A percentile compares a stretch with the other conserved stretches of the same genome.
Evolutionary conservation across 2,113 vertebrate genomes (phyloP).

Genomic region (Saguinus imperator): DNA sequence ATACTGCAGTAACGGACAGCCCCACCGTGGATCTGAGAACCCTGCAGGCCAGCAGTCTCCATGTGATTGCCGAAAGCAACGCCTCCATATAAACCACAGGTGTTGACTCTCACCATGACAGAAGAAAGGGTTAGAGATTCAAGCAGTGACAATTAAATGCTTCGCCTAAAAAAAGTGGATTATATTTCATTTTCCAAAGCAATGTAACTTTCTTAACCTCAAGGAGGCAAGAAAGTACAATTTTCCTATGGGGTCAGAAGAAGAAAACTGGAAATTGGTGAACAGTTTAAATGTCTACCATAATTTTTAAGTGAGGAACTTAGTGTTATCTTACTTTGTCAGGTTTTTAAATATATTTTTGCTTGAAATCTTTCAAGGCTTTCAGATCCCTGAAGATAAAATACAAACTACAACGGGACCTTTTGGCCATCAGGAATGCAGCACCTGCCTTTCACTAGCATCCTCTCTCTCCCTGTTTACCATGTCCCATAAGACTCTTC

Average conservation of each 20-base stretch:
- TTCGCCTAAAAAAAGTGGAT: background rate
- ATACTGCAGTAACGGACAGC: background rate
- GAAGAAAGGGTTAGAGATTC: background rate
- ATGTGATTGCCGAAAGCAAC: fast-evolving
- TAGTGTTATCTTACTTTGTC: background rate
- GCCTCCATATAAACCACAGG: background rate
- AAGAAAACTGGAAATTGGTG: background rate
- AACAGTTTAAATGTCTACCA: background rate
- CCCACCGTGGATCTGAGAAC: background rate
- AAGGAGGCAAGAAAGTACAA: background rate
- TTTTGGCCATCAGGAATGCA: background rate
- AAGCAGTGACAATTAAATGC: background rate
- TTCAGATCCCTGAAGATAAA: background rate
- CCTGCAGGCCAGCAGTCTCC: background rate
- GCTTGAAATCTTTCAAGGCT: background rate
- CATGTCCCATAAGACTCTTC: background rate
- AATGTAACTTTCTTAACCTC: background rate
- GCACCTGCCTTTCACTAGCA: background rate
- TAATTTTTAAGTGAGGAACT: background rate
- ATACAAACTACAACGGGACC: background rate
- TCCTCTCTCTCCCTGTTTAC: background rate
- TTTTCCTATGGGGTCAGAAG: background rate
- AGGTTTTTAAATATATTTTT: background rate
- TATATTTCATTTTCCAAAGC: conserved; percentile 9
- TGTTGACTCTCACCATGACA: background rate